A percentile compares a stretch with the other conserved stretches of the same genome.
These are phyloP conservation scores for Isurus oxyrinchus DNA, from an alignment of 2,113 vertebrate species.

Conservation along the genomic window DNA sequence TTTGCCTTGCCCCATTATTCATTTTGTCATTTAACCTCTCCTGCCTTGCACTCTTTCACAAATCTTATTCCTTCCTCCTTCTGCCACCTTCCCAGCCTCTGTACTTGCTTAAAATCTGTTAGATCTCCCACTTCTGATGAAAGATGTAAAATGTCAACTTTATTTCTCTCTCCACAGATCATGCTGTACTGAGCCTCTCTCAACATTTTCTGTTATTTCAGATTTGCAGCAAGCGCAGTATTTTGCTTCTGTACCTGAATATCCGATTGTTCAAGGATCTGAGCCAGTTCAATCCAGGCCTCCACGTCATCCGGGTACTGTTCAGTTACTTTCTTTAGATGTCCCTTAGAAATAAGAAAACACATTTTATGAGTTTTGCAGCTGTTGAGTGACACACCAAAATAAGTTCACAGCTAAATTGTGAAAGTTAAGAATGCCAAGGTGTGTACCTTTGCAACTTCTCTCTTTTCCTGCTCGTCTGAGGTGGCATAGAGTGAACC, in stretches of 20 bases:
- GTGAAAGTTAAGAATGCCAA: conserved; percentile 16
- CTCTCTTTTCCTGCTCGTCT: conserved; percentile 95
- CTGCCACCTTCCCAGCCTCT: not conserved
- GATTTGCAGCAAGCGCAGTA: not conserved
- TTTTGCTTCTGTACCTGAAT: conserved; percentile 68
- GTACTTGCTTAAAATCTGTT: not conserved
- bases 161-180: not conserved
- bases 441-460: conserved; percentile 79
- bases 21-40: not conserved
- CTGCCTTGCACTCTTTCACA: not conserved
- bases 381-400: not conserved
- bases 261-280: conserved; percentile 96
- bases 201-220: not conserved
- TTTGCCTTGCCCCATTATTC: not conserved
- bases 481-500: conserved; percentile 94
- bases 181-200: not conserved
- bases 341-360: conserved; percentile 63
- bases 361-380: conserved; percentile 5
- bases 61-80: not conserved
- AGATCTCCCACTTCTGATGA: not conserved
- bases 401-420: not conserved
- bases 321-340: conserved; percentile 95
- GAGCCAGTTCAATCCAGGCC: conserved; percentile 95
- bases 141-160: not conserved
- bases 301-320: conserved; percentile 97